These are phyloP conservation scores for Temnothorax unifasciatus DNA, from an alignment of 2,888 invertebrate species.

Conservation along the genomic window DNA sequence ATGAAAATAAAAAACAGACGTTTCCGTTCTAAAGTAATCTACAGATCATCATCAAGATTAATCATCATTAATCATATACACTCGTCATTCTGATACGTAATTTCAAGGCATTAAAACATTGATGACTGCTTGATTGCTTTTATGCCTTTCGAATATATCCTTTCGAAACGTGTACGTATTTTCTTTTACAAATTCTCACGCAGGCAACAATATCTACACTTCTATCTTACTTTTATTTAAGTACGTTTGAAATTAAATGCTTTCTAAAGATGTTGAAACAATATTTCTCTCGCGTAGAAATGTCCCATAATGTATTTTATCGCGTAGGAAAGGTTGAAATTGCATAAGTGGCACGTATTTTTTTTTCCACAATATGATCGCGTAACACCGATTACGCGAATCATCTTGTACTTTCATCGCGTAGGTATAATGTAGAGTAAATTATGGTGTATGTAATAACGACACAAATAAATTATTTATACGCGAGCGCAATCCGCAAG, in stretches of 20 bases:
- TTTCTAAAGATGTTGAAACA: background rate
- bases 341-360: background rate
- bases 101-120: background rate
- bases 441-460: background rate
- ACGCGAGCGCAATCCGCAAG: background rate
- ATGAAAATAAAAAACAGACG: background rate
- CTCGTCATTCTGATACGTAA: background rate
- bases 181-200: background rate
- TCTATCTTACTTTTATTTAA: background rate
- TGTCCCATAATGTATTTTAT: background rate
- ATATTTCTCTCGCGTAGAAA: background rate
- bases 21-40: constrained; percentile 3
- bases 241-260: background rate
- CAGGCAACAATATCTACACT: background rate
- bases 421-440: background rate
- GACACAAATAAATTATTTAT: constrained; percentile 43
- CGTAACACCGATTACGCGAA: background rate
- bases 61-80: constrained; percentile 24
- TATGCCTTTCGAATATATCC: background rate
- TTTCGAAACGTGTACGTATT: background rate
- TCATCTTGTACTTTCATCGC: background rate
- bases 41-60: constrained; percentile 15
- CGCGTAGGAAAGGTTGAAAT: background rate
- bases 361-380: background rate
- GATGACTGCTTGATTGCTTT: constrained; percentile 3